These are phyloP conservation scores for Diarsia dahlii DNA, from an alignment of 2,888 invertebrate genomes.

Conservation along the genomic window DNA sequence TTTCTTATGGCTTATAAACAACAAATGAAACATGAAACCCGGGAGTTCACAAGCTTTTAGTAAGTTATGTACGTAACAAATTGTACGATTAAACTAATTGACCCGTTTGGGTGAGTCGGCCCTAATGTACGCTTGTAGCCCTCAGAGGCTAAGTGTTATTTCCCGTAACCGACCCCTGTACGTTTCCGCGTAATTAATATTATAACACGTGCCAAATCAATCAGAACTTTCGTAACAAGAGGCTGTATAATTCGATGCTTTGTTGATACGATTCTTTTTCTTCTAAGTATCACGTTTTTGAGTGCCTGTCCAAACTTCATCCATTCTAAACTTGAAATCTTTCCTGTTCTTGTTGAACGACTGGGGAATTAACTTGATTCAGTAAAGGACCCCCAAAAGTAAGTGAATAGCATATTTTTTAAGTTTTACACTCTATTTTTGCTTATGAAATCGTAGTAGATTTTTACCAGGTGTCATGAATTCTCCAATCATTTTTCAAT, in stretches of 20 bases:
- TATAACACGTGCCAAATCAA: constrained; percentile 49
- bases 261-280: constrained; percentile 24
- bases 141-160: constrained; percentile 47
- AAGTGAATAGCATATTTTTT: constrained; percentile 28
- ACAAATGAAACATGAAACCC: constrained; percentile 32
- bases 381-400: constrained; percentile 19
- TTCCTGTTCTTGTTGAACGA: constrained; percentile 14
- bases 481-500: constrained; percentile 36
- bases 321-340: constrained; percentile 36
- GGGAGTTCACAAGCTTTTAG: constrained; percentile 38
- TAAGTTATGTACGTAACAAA: constrained; percentile 52
- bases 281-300: constrained; percentile 16
- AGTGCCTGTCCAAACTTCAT: constrained; percentile 16
- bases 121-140: constrained; percentile 43
- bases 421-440: constrained; percentile 31
- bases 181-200: constrained; percentile 58
- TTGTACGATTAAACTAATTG: constrained; percentile 57
- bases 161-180: constrained; percentile 46
- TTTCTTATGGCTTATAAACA: constrained; percentile 23
- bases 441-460: neutral
- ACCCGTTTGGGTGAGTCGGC: constrained; percentile 45
- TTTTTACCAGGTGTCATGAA: constrained; percentile 5
- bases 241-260: constrained; percentile 36
- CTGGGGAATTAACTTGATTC: constrained; percentile 26
- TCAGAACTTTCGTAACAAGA: constrained; percentile 37